Evolutionary conservation across 2,888 invertebrate genomes (phyloP).

Genomic region (Seira musarum): DNA sequence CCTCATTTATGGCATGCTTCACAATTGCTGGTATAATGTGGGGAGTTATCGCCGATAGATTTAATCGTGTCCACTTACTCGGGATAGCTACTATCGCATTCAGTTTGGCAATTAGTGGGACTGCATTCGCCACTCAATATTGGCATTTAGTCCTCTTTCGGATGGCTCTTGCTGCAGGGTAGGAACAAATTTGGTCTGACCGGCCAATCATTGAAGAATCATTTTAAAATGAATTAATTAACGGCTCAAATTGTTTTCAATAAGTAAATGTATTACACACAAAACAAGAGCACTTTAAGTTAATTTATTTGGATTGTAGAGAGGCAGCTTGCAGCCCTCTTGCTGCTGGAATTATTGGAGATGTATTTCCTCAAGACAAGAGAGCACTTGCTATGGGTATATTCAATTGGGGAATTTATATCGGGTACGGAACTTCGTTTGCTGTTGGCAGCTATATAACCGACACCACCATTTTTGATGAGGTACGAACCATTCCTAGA

Average conservation of each 20-base stretch:
- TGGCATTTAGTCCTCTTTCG: constrained; percentile 91
- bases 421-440: constrained; percentile 93
- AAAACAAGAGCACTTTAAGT: too few relatives aligned
- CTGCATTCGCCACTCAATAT: constrained; percentile 87
- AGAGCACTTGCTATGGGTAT: constrained; percentile 92
- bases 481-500: too few relatives aligned
- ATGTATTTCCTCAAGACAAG: constrained; percentile 76
- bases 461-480: constrained; percentile 80
- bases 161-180: constrained; percentile 90
- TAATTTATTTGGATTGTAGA: constrained; percentile 72
- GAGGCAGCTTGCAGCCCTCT: constrained; percentile 92
- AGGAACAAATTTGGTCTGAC: constrained; percentile 69
- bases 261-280: constrained; percentile 5
- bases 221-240: background rate
- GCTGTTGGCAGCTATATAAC: constrained; percentile 92
- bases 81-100: constrained; percentile 85
- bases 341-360: constrained; percentile 87
- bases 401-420: constrained; percentile 97
- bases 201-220: constrained; percentile 1
- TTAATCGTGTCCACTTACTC: constrained; percentile 79
- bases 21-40: constrained; percentile 89
- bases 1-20: constrained; percentile 93
- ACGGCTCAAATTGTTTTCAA: background rate
- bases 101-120: constrained; percentile 87
- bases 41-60: constrained; percentile 85